Evolutionary conservation across 2,888 invertebrate genomes (phyloP), one percentile per base, ranked within the genome.

Genomic region (Chloromyia formosa): DNA sequence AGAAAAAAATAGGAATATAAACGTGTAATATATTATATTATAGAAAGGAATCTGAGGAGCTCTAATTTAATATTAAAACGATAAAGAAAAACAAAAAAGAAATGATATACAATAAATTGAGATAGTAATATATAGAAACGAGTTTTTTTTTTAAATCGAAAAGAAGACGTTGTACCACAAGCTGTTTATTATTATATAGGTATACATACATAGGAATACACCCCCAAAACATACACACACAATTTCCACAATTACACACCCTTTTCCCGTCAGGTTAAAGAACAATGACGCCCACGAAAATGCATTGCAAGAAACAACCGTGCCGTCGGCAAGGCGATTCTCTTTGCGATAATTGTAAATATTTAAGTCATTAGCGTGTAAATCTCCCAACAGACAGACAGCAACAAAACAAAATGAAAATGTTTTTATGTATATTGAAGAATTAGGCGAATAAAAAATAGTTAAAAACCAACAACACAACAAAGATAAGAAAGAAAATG

Each of bases 291-390:
- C 68, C n/a, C 23, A 53, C 49, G 14, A 18, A 35, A 35, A 35
- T 2, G 7, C 27, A 35, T 35, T 35, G 27, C 27, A 2, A 35
- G 27, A 58, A 58, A 58, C 22, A 14, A 49, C 12, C 66, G 20
- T 35, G 45, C 66, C 14, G 66, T 66, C 35, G 66, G 27, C 27
- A 35, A 7, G 45, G 42, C 45, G 27, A 12, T 18, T 22, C 35
- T 69, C 16, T 16, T 40, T 27, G 40, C 35, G 40, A 74, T 62
- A 75, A 77, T 77, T 84, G 83, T 83, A 83, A 81, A 84, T 83
- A 84, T 82, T 84, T 84, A 85, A 84, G 85, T 84, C 83, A 84
- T 82, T 84, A 85, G 82, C 83, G 80, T 58, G 62, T 71, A 76
- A 73, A 62, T 49, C 45, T 27, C 72, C 40, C 66, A 66, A 60